A percentile compares a stretch with the other conserved stretches of the same genome.
Evolutionary conservation across 2,888 invertebrate species (phyloP).

Genomic region (Nomada lathburiana): DNA sequence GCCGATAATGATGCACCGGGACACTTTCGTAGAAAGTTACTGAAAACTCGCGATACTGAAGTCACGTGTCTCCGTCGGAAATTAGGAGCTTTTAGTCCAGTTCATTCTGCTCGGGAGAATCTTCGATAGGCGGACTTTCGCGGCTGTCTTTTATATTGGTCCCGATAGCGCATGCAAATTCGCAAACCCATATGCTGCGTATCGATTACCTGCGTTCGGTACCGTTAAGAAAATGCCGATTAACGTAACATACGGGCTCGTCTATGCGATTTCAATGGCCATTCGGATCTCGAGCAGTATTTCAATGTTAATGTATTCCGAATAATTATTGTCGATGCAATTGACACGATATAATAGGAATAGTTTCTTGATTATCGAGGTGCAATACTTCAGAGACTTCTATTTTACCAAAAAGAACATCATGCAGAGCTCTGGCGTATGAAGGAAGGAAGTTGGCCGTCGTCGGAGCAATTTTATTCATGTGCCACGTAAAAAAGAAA

Average conservation of each 20-base stretch:
- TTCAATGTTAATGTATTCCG: no score
- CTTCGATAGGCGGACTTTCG: slow-evolving; percentile 1
- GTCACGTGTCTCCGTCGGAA: background rate
- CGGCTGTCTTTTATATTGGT: background rate
- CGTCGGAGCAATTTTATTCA: slow-evolving; percentile 70
- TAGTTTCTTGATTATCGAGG: no score
- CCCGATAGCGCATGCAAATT: background rate
- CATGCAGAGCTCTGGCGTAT: slow-evolving; percentile 73
- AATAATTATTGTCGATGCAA: no score
- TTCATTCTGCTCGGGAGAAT: background rate
- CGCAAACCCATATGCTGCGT: background rate
- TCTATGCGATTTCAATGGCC: background rate
- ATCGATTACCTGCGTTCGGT: background rate
- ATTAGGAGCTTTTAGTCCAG: background rate
- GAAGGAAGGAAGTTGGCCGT: slow-evolving; percentile 72
- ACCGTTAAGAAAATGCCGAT: slow-evolving; percentile 3
- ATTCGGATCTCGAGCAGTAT: background rate
- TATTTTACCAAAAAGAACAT: slow-evolving; percentile 39
- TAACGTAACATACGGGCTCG: background rate
- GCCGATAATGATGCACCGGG: no score
- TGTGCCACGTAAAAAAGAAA: slow-evolving; percentile 53
- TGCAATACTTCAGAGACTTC: no score
- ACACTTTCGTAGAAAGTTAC: no score
- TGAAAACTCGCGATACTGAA: background rate
- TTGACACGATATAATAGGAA: no score